phyloP scores from a whole-genome alignment of 2,113 vertebrate species.

The Thalassoma bifasciatum region DNA sequence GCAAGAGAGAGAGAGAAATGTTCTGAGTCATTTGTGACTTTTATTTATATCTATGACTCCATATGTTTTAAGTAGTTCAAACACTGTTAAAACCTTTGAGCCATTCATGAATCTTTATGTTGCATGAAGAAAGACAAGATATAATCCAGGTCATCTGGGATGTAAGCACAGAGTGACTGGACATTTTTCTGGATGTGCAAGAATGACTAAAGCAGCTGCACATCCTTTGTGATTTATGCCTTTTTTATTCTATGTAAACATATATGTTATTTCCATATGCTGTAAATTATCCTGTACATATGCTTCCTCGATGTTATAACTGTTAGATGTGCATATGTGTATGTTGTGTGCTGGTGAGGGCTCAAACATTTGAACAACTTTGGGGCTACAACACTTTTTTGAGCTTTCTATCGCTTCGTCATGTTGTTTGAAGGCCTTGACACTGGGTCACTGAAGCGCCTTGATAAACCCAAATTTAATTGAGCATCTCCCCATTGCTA shows the following conservation, averaged over 20 bases:
- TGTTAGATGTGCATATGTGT: constrained; percentile 1
- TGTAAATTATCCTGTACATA: no score
- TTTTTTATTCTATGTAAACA: constrained; percentile 20
- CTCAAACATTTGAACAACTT: neutral
- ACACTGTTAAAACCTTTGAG: constrained; percentile 26
- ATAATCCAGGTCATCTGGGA: constrained; percentile 42
- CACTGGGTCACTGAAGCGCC: no score
- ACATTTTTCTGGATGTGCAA: constrained; percentile 42
- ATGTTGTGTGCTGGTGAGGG: neutral
- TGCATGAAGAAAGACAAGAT: constrained; percentile 14
- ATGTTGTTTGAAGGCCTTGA: neutral
- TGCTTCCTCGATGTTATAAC: constrained; percentile 10
- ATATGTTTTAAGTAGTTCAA: constrained; percentile 45
- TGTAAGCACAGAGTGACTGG: constrained; percentile 7
- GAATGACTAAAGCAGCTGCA: constrained; percentile 32
- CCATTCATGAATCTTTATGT: constrained; percentile 12
- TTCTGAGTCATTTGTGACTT: constrained; percentile 53
- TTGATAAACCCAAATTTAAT: neutral
- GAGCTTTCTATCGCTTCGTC: neutral
- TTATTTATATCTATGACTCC: constrained; percentile 50
- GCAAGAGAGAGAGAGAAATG: constrained; percentile 18
- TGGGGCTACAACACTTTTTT: neutral
- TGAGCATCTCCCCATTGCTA: neutral
- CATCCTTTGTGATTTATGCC: constrained; percentile 36
- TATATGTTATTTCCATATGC: constrained; percentile 1